Evolutionary conservation across 1,140 invertebrate species (phyloP).

Genomic region (Lasioglossum baleicum): DNA sequence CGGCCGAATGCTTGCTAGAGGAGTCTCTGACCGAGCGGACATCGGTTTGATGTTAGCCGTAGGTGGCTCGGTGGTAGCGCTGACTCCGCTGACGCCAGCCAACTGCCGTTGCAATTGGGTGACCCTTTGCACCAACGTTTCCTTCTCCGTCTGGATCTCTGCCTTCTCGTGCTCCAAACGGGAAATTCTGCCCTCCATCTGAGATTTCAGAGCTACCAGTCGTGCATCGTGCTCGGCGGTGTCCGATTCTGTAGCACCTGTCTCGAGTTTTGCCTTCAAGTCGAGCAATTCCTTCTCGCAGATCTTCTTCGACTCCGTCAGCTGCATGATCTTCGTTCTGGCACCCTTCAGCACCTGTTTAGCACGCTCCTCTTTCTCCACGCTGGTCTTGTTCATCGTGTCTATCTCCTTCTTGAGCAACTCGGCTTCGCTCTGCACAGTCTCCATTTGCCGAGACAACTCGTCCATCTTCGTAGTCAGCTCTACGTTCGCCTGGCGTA

Average conservation of each 20-base stretch:
- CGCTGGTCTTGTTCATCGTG: constrained; percentile 82
- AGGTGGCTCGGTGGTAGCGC: constrained; percentile 86
- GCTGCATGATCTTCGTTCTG: constrained; percentile 85
- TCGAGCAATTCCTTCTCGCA: constrained; percentile 83
- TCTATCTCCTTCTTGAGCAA: constrained; percentile 87
- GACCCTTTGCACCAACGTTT: constrained; percentile 86
- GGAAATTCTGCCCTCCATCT: constrained; percentile 86
- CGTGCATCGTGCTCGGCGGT: constrained; percentile 81
- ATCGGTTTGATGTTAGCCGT: constrained; percentile 97
- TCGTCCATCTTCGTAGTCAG: constrained; percentile 81
- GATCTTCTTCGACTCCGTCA: constrained; percentile 85
- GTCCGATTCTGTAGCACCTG: constrained; percentile 57
- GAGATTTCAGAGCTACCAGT: constrained; percentile 84
- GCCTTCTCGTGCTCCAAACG: constrained; percentile 88
- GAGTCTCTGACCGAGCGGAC: constrained; percentile 89
- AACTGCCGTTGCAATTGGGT: constrained; percentile 89
- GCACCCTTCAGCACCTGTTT: constrained; percentile 87
- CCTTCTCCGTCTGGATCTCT: constrained; percentile 84
- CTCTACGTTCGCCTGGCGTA: constrained; percentile 75
- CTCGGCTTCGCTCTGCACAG: constrained; percentile 83
- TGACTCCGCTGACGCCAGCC: constrained; percentile 84
- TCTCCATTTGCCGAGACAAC: constrained; percentile 82
- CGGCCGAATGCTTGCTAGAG: constrained; percentile 94
- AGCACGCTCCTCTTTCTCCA: constrained; percentile 87
- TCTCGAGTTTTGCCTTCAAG: constrained; percentile 81